Percentiles rank a stretch among this genome's conserved stretches.
These are phyloP conservation scores for Phalacrocorax carbo DNA, from an alignment of 2,113 vertebrate genomes.

Conservation along the genomic window DNA sequence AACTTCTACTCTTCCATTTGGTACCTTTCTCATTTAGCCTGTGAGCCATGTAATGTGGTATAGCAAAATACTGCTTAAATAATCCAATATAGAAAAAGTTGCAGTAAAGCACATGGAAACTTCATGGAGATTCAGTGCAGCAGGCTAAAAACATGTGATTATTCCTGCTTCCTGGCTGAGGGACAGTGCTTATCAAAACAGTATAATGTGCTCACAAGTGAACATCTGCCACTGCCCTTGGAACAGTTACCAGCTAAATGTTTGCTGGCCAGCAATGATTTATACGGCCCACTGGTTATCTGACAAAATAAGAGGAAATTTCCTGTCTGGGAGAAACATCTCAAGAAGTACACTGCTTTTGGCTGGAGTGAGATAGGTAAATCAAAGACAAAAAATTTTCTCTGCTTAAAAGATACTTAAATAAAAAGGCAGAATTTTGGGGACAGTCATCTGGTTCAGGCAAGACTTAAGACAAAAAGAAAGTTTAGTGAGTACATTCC, in stretches of 20 bases:
- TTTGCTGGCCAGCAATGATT: neutral
- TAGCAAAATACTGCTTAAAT: neutral
- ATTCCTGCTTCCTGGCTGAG: neutral
- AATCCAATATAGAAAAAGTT: neutral
- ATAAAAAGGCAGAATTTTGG: neutral
- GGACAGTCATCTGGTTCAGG: neutral
- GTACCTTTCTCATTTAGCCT: neutral
- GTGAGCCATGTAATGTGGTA: accelerated
- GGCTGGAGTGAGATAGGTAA: neutral
- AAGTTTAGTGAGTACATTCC: neutral
- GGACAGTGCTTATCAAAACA: neutral
- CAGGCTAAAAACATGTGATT: neutral
- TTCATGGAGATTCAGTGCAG: neutral
- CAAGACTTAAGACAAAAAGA: neutral
- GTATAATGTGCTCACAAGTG: neutral
- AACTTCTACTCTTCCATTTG: neutral
- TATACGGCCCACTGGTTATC: neutral
- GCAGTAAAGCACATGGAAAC: neutral
- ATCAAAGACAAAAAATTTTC: neutral
- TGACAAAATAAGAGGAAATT: neutral
- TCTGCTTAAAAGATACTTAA: neutral
- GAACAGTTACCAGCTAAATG: neutral
- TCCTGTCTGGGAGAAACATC: neutral
- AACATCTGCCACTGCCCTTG: neutral
- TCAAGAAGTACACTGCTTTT: neutral